Base-by-base conservation (phyloP, 1,140 invertebrate species). In the Drosophila dunni region DNA sequence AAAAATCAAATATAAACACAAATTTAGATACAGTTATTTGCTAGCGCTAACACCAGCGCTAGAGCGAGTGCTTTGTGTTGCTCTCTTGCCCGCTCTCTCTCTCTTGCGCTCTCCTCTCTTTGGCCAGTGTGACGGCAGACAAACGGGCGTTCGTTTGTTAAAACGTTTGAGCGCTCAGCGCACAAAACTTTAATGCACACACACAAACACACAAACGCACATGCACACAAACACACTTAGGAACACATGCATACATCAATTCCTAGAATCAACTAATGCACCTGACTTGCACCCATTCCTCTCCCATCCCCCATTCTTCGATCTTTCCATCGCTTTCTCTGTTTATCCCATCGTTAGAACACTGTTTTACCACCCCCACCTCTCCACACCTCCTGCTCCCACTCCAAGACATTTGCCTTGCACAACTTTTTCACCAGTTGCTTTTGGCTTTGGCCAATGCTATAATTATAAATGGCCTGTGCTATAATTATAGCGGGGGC, bases 1-100 rank as follows among this genome's bases (percentile, higher is more conserved):
- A 79, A 79, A 85, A 88, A 73, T 82, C 79, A 82, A 88, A 86
- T 86, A 86, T 81, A 82, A 79, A 88, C 76, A 88, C 83, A 79
- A 75, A 79, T 88, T 83, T 83, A 78, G 79, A 86, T 89, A 83
- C 73, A 67, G 72, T 88, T 79, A 86, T 75, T 51, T 36, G 64
- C 60, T 48, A 40, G 46, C 56, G 38, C 53, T 56, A 40, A 6
- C 24, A 29, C 24, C 2, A 29, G 24, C 24, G 24, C 24, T 29
- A 29, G 24, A 29, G 17, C 54, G 54, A 24, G 45, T n/a, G 8
- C 7, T 45, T 46, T 50, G 11, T 56, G 8, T 56, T 15, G 24
- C 46, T 69, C 46, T 46, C 38, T 60, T 29, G 42, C 20, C 9
- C 44, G 7, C 50, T 24, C 44, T 29, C 44, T 48, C 24, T 9